A percentile compares a stretch with the other conserved stretches of the same genome.
These are phyloP conservation scores for Centrocercus urophasianus DNA, from an alignment of 2,113 vertebrate genomes.

Conservation along the genomic window DNA sequence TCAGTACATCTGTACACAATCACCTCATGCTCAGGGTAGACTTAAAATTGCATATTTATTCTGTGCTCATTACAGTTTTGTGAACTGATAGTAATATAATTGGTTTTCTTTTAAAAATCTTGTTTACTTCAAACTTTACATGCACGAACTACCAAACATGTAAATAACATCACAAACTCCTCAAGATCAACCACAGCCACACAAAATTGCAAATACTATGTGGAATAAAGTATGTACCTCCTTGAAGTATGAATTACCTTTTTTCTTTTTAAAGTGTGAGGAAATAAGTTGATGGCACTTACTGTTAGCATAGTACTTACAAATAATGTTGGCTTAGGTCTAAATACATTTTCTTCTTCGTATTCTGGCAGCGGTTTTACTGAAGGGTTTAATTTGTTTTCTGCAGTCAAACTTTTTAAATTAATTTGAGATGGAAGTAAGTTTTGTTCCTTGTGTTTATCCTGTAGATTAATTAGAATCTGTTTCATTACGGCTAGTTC, in stretches of 20 bases:
- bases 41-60: neutral
- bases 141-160: neutral
- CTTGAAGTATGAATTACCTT: neutral
- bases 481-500: conserved; percentile 95
- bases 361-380: conserved; percentile 58
- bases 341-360: conserved; percentile 81
- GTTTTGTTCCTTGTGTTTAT: conserved; percentile 67
- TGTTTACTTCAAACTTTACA: neutral
- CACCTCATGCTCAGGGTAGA: neutral
- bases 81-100: neutral
- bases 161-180: neutral
- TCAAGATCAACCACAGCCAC: neutral
- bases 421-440: conserved; percentile 61
- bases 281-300: neutral
- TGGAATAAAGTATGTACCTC: neutral
- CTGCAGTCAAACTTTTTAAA: conserved; percentile 43
- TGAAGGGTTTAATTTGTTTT: conserved; percentile 50
- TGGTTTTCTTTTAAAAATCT: neutral
- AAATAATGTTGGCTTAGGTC: conserved; percentile 91
- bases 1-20: neutral
- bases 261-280: neutral
- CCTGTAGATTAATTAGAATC: conserved; percentile 85
- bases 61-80: neutral
- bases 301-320: conserved; percentile 81
- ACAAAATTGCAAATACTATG: neutral